These are phyloP conservation scores for Takifugu rubripes DNA, from an alignment of 2,797 vertebrate genomes.

Conservation along the genomic window DNA sequence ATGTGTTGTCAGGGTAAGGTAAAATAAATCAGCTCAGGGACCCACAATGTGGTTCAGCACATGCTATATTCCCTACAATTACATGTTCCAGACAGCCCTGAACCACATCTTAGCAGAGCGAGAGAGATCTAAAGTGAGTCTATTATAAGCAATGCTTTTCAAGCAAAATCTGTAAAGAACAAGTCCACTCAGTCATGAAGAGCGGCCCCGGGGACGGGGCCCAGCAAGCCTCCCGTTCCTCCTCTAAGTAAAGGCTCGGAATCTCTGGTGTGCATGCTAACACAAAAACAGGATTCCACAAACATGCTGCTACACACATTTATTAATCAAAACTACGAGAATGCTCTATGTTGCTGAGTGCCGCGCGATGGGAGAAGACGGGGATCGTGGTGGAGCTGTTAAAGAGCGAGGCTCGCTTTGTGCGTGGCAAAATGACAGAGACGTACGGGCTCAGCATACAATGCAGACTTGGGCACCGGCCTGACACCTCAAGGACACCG, in stretches of 20 bases:
- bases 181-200: constrained; percentile 9
- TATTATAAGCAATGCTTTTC: constrained; percentile 41
- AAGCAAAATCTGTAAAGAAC: constrained; percentile 46
- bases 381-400: constrained; percentile 46
- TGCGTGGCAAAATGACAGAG: constrained; percentile 18
- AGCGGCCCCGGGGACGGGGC: background rate
- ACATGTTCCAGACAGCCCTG: constrained; percentile 42
- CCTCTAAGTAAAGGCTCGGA: constrained; percentile 19
- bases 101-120: constrained; percentile 23
- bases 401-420: constrained; percentile 36
- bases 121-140: constrained; percentile 41
- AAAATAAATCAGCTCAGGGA: constrained; percentile 20
- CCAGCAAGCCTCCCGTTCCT: constrained; percentile 18
- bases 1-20: no score
- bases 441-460: constrained; percentile 31
- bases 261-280: constrained; percentile 5
- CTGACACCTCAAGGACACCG: constrained; percentile 60
- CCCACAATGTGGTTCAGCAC: constrained; percentile 28
- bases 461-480: constrained; percentile 3
- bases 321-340: no score
- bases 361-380: constrained; percentile 43
- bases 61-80: constrained; percentile 32
- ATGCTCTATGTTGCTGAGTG: constrained; percentile 23
- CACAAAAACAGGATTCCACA: background rate
- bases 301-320: no score